A percentile compares a stretch with the other conserved stretches of the same genome.
Conservation (phyloP, 2,888 invertebrate genomes). For the Synergus laeviventris region DNA sequence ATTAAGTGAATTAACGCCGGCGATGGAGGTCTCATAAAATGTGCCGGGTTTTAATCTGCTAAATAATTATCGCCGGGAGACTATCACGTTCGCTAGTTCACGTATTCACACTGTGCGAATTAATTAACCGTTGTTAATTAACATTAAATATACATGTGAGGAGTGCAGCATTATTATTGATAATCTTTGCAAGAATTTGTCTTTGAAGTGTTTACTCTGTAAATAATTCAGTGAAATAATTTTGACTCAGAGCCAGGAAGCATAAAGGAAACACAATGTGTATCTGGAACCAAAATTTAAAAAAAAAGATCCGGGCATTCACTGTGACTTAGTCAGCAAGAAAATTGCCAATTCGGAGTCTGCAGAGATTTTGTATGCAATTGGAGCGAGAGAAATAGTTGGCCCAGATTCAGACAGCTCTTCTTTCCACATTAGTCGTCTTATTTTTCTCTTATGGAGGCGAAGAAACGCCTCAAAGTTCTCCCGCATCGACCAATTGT, state of each 20-base stretch:
- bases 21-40: background rate
- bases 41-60: background rate
- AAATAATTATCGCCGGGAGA: background rate
- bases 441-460: background rate
- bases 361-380: background rate
- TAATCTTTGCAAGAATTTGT: background rate
- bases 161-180: background rate
- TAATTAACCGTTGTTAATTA: background rate
- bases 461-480: background rate
- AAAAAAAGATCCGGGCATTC: background rate
- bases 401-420: constrained; percentile 25
- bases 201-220: background rate
- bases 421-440: background rate
- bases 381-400: background rate
- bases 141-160: background rate
- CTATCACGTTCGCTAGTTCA: background rate
- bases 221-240: background rate
- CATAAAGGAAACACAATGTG: background rate
- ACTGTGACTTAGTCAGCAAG: background rate
- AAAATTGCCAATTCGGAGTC: constrained; percentile 2
- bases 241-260: background rate
- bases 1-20: constrained; percentile 17
- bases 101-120: background rate
- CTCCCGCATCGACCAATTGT: background rate
- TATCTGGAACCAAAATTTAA: background rate